A percentile compares a stretch with the other conserved stretches of the same genome.
phyloP scores from a whole-genome alignment of 2,888 invertebrate species.

The Therioaphis trifolii region DNA sequence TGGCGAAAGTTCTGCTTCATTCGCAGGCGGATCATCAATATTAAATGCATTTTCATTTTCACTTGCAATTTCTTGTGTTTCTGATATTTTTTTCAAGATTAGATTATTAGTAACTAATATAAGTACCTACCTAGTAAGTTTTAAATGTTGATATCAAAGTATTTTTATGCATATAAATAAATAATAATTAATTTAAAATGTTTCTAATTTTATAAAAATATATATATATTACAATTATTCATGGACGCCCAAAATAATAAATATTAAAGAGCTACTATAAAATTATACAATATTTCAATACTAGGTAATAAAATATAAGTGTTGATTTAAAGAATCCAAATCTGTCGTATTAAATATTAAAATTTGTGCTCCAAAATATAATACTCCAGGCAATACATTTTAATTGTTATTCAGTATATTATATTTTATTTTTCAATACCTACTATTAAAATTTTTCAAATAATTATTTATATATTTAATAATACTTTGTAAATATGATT shows the following conservation, averaged over 20 bases:
- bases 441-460: constrained; percentile 7
- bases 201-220: too few species aligned
- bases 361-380: background rate
- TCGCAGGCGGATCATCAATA: constrained; percentile 22
- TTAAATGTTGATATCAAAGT: background rate
- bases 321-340: constrained; percentile 12
- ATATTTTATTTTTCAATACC: constrained; percentile 17
- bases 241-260: too few species aligned
- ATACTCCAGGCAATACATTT: too few species aligned
- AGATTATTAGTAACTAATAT: too few species aligned
- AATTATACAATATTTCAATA: too few species aligned
- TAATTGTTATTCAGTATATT: constrained; percentile 11
- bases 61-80: constrained; percentile 6
- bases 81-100: constrained; percentile 23
- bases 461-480: constrained; percentile 21
- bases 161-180: too few species aligned
- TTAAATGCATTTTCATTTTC: constrained; percentile 22
- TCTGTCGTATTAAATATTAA: constrained; percentile 16
- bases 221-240: too few species aligned
- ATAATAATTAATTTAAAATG: too few species aligned
- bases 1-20: constrained; percentile 2
- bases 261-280: too few species aligned
- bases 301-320: too few species aligned
- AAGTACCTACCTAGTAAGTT: too few species aligned
- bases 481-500: constrained; percentile 29